Conservation (phyloP, 1,140 invertebrate species). For the Anagrus nilaparvatae region DNA sequence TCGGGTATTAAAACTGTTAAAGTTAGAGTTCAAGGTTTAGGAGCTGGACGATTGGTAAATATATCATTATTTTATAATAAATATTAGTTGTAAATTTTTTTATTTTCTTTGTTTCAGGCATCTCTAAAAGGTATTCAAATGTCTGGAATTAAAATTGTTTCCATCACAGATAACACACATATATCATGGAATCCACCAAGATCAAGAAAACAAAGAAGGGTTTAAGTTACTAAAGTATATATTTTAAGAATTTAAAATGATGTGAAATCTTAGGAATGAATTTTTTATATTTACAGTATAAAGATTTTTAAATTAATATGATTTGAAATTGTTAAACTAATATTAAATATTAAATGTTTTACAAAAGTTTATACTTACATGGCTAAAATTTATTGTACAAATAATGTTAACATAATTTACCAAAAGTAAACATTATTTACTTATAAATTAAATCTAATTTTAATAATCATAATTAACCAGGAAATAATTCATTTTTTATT, state of each 20-base stretch:
- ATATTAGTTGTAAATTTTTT: constrained; percentile 3
- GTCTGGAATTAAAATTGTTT: constrained; percentile 78
- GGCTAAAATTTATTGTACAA: too few relatives aligned
- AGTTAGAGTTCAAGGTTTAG: constrained; percentile 68
- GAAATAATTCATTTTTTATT: too few relatives aligned
- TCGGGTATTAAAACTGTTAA: constrained; percentile 63
- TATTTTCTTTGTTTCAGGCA: constrained; percentile 46
- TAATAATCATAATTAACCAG: too few relatives aligned
- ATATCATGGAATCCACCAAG: constrained; percentile 69
- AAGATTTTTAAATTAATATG: too few relatives aligned
- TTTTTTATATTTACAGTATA: too few relatives aligned
- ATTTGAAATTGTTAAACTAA: background rate
- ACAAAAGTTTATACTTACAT: too few relatives aligned
- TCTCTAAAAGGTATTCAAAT: constrained; percentile 89
- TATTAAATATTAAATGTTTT: too few relatives aligned
- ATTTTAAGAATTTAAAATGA: background rate
- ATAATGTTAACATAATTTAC: too few relatives aligned
- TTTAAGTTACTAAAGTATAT: constrained; percentile 44
- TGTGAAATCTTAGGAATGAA: background rate
- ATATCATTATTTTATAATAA: constrained; percentile 1
- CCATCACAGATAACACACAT: constrained; percentile 79
- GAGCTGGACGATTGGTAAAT: constrained; percentile 76
- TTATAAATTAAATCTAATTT: too few relatives aligned
- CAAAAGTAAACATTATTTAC: too few relatives aligned
- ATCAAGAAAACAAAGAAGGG: constrained; percentile 61